Percentiles rank a stretch among this genome's conserved stretches.
Conservation (phyloP, 2,888 invertebrate species). For the Brenthis hecate region DNA sequence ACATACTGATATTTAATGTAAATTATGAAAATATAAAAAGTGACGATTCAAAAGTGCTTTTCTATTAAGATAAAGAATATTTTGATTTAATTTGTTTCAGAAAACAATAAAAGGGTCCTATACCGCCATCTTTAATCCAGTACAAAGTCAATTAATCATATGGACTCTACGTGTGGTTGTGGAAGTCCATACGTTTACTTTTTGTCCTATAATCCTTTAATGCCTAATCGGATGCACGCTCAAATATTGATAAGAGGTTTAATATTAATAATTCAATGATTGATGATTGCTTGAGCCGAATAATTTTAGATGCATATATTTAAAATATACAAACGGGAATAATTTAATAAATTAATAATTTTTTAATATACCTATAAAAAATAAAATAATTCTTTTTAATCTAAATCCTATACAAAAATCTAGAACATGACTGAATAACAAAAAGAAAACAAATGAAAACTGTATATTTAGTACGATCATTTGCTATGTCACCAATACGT, state of each 20-base stretch:
- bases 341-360: background rate
- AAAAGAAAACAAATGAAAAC: constrained; percentile 1
- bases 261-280: constrained; percentile 30
- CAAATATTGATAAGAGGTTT: constrained; percentile 35
- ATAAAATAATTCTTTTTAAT: background rate
- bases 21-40: no score
- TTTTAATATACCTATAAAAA: background rate
- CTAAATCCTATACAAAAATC: background rate
- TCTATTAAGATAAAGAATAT: no score
- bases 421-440: background rate
- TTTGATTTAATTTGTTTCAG: no score
- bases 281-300: constrained; percentile 28
- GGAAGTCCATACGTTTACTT: constrained; percentile 16
- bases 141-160: constrained; percentile 50
- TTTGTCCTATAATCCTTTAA: constrained; percentile 63
- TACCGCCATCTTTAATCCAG: constrained; percentile 44
- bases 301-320: constrained; percentile 9
- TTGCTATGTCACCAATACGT: constrained; percentile 39
- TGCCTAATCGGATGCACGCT: constrained; percentile 57
- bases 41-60: no score
- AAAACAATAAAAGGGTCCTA: background rate
- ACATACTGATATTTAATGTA: no score
- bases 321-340: background rate
- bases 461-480: constrained; percentile 18
- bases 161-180: constrained; percentile 33